phyloP scores from a whole-genome alignment of 1,140 invertebrate genomes.

The Ylistrum balloti region DNA sequence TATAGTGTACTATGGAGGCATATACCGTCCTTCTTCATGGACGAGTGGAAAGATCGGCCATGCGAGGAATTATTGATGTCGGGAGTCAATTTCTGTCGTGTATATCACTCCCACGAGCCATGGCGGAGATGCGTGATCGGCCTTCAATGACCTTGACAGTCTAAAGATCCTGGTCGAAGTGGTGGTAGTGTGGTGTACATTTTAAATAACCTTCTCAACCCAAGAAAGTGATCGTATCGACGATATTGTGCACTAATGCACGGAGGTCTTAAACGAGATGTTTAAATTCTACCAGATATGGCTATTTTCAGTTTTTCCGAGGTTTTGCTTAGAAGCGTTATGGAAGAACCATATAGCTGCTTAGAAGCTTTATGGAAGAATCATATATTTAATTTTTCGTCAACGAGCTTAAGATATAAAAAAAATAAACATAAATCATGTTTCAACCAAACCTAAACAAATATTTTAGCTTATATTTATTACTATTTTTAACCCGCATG shows the following conservation, averaged over 20 bases:
- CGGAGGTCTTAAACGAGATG: too few species aligned
- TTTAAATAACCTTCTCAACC: too few species aligned
- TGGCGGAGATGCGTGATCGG: background rate
- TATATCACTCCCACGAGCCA: background rate
- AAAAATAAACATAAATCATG: too few species aligned
- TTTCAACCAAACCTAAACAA: too few species aligned
- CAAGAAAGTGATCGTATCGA: background rate
- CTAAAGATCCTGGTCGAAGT: background rate
- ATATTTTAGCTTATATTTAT: too few species aligned
- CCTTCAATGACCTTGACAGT: background rate
- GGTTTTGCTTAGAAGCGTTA: background rate
- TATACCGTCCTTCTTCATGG: background rate
- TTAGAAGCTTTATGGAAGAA: too few species aligned
- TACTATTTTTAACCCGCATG: too few species aligned
- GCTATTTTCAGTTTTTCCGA: background rate
- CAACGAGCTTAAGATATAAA: too few species aligned
- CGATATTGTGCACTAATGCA: background rate
- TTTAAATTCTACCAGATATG: too few species aligned
- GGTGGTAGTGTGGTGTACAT: too few species aligned
- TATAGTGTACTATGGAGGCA: background rate
- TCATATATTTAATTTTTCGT: too few species aligned
- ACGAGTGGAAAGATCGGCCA: background rate
- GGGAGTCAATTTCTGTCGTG: background rate
- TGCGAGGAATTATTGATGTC: constrained; percentile 2
- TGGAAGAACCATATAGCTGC: too few species aligned